Evolutionary conservation across 2,888 invertebrate species (phyloP), one percentile per base, ranked within the genome.

Genomic region (Sphaeridia pumilis): DNA sequence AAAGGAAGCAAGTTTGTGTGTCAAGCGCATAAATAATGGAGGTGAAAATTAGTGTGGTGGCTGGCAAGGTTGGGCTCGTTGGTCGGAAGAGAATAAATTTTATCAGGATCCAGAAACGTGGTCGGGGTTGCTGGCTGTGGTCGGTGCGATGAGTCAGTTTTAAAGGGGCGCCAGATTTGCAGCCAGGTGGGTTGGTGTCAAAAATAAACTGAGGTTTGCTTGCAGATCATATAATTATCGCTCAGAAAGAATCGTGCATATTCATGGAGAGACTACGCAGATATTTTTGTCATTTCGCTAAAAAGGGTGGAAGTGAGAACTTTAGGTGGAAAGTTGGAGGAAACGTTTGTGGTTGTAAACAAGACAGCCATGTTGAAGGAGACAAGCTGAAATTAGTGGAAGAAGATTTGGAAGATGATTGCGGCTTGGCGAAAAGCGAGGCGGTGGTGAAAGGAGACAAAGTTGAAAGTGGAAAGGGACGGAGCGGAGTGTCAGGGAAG

Each of bases 1-100:
- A n/a, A n/a, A n/a, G n/a, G 54, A 46, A 46, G 43, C 45, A 46
- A 53, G 17, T 38, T 38, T 38, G n/a, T n/a, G n/a, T 38, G 17
- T 20, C 38, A 17, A 12, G 17, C 38, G n/a, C 17, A 17, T 17
- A 38, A 20, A 17, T 20, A 38, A 17, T 5, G 38, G 4, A 38
- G 20, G 38, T 5, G 38, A 7, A 7, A 17, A 20, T 38, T 38
- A 17, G 12, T 38, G 38, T 38, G 38, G 38, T 38, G 12, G 5
- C 17, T 10, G 31, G 31, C 17, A 17, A 38, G 38, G 38, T 38
- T 38, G 7, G 12, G 17, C 17, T 38, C 20, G 12, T 38, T 38
- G 12, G 5, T 12, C 7, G 20, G 38, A 38, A 7, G 31, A 38
- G 4, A n/a, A n/a, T n/a, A n/a, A n/a, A n/a, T n/a, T n/a, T n/a